Conservation (phyloP, 35 echinoderm and acorn worm species). For the Hemicentrotus pulcherrimus region DNA sequence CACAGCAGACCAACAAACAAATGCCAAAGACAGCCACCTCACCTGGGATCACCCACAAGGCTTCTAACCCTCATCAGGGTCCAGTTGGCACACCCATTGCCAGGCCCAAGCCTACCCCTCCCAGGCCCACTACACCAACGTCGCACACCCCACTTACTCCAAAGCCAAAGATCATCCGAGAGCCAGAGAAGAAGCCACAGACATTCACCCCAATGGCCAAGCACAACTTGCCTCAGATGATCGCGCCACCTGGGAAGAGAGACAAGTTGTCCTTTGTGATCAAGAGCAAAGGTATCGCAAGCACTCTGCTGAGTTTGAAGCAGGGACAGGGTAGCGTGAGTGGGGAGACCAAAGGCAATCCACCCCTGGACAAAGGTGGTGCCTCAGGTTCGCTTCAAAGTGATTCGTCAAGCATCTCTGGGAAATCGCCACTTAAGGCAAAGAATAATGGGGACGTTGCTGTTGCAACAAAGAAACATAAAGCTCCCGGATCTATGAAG, state of each 20-base stretch:
- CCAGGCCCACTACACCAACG: constrained; percentile 24
- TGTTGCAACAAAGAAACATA: background rate
- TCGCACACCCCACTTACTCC: background rate
- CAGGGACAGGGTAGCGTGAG: background rate
- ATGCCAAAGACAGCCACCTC: constrained; percentile 54
- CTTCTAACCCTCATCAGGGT: constrained; percentile 57
- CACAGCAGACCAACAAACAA: constrained; percentile 40
- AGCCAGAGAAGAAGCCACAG: constrained; percentile 42
- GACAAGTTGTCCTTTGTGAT: constrained; percentile 73
- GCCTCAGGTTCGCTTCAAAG: background rate
- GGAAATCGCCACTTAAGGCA: background rate
- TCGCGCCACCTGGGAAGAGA: constrained; percentile 58
- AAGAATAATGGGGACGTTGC: background rate
- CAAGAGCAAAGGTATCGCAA: constrained; percentile 55
- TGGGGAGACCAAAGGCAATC: background rate
- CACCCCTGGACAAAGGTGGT: background rate
- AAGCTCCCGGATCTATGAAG: background rate
- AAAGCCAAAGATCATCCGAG: constrained; percentile 53
- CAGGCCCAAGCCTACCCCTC: constrained; percentile 6
- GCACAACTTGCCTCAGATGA: constrained; percentile 49
- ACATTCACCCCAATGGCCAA: constrained; percentile 31
- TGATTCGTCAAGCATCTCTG: background rate
- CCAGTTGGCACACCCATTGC: constrained; percentile 49
- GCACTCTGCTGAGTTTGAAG: constrained; percentile 10
- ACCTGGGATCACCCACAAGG: constrained; percentile 25